Base-by-base conservation (phyloP, 2,797 vertebrate genomes). In the Sebastes kiyomatsui region DNA sequence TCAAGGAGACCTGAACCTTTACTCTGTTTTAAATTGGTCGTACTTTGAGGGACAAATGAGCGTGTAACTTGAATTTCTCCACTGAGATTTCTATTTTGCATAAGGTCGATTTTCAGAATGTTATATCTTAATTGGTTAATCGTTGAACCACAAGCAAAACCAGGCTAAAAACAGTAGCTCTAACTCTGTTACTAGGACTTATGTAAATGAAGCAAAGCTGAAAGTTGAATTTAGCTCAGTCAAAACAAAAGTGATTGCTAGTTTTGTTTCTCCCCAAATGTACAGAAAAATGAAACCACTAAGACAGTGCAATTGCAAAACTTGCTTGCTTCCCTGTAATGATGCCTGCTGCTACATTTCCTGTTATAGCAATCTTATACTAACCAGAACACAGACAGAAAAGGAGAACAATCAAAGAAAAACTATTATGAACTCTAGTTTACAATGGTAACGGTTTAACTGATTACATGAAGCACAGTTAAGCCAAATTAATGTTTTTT, bases 321-420 rank as follows among this genome's bases (percentile, higher is more conserved):
- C 16, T 14, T 46, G 62, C 4, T 23, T 23, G 13, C 5, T 42
- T 71, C 20, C 23, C 32, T 32, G 3, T 27, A 8, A 61, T 46
- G 32, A 71, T 5, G 25, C 7, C 13, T 16, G 6, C 32, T 72
- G 71, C 32, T 60, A 35, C 42, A 49, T 73, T 82, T 75, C 60
- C 72, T 79, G 42, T 79, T 66, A 27, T 7, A 70, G 49, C 33
- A 69, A 71, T 23, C 25, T 60, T 55, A 60, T 16, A 72, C 46
- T 60, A 30, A 0, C 8, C 28, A 69, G 23, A 27, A 20, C 61
- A 72, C 32, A 69, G 68, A 65, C 58, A 56, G 18, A 55, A 33
- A 62, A 56, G 33, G 5, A 35, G 32, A 80, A 69, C 59, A 55
- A 33, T 46, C 4, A 49, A 23, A 58, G 8, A 32, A 38, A 65